A percentile compares a stretch with the other conserved stretches of the same genome.
phyloP scores from a whole-genome alignment of 2,888 invertebrate species.

The Caenorhabditis virilis region DNA sequence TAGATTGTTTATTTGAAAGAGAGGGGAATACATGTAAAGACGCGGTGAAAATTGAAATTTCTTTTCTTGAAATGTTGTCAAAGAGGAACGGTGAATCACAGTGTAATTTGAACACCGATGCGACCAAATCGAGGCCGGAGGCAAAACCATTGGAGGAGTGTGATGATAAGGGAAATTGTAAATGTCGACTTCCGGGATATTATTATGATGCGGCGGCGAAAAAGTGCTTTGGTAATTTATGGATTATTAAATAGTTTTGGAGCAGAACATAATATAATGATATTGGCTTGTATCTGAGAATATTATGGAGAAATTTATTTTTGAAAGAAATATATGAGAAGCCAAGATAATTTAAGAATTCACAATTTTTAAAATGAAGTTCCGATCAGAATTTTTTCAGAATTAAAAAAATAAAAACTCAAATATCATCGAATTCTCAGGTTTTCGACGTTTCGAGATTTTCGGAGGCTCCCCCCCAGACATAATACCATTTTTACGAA shows the following conservation, averaged over 20 bases:
- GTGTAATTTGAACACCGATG: constrained; percentile 37
- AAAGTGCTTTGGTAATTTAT: constrained; percentile 58
- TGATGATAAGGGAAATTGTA: constrained; percentile 48
- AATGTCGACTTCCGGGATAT: constrained; percentile 50
- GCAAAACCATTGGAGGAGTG: constrained; percentile 48
- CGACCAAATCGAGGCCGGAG: constrained; percentile 29
- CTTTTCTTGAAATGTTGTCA: constrained; percentile 42
- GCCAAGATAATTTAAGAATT: constrained; percentile 1
- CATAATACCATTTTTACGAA: constrained; percentile 1
- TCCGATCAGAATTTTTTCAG: no score
- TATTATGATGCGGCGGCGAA: constrained; percentile 42
- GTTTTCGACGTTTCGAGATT: no score
- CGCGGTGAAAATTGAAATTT: constrained; percentile 48
- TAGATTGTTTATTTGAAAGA: constrained; percentile 46
- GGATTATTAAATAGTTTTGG: no score
- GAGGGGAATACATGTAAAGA: constrained; percentile 34
- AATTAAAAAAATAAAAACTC: no score
- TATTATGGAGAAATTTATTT: no score
- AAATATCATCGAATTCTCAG: no score
- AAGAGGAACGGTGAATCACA: constrained; percentile 30
- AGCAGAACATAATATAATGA: no score
- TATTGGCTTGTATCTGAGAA: no score
- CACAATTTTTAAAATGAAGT: background rate
- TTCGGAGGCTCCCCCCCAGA: background rate
- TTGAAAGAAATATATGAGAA: no score